Evolutionary conservation across 2,113 vertebrate genomes (phyloP).

Genomic region (Paradisaea rubra): DNA sequence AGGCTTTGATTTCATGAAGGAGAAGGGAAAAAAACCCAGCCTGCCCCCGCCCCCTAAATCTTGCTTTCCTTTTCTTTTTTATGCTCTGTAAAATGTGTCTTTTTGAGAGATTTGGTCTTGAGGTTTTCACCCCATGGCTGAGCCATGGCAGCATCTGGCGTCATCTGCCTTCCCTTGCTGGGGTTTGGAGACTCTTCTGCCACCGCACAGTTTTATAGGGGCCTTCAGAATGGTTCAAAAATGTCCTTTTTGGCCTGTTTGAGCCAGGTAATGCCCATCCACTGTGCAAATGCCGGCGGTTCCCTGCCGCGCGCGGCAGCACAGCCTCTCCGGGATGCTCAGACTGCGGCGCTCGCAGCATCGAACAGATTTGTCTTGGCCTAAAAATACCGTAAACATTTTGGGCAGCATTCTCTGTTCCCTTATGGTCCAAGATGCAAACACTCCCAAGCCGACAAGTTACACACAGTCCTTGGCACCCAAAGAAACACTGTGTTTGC

Average conservation of each 20-base stretch:
- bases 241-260: neutral
- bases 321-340: neutral
- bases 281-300: accelerated
- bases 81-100: accelerated
- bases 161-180: neutral
- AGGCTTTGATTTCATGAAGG: neutral
- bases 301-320: neutral
- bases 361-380: conserved; percentile 32
- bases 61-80: neutral
- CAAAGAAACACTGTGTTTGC: neutral
- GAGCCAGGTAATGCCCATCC: neutral
- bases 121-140: neutral
- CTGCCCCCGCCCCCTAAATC: neutral
- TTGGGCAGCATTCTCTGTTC: conserved; percentile 26
- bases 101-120: neutral
- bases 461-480: conserved; percentile 47
- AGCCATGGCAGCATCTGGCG: neutral
- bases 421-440: conserved; percentile 48
- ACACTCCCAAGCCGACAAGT: conserved; percentile 28
- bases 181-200: neutral
- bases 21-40: neutral
- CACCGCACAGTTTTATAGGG: accelerated
- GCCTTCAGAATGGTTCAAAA: neutral
- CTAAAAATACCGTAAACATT: conserved; percentile 49
- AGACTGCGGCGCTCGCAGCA: neutral